phyloP scores from a whole-genome alignment of 1,140 invertebrate species.

The Drosophila pachea region DNA sequence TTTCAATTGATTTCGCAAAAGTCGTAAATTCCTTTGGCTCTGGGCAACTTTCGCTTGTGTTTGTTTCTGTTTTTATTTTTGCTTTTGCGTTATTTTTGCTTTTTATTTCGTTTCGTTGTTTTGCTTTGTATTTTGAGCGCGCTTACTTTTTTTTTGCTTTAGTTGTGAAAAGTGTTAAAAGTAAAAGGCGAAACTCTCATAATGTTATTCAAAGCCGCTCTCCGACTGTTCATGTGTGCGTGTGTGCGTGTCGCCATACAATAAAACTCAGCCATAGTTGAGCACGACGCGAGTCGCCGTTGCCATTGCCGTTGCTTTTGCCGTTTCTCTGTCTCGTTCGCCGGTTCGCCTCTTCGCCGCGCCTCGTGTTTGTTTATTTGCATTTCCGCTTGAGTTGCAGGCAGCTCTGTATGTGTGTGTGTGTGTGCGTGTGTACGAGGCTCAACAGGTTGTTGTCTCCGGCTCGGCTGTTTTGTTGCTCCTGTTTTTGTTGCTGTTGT shows the following conservation, averaged over 20 bases:
- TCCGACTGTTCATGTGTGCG: conserved; percentile 16
- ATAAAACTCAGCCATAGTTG: conserved; percentile 44
- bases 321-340: conserved; percentile 31
- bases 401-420: conserved; percentile 39
- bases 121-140: conserved; percentile 27
- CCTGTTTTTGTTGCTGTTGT: conserved; percentile 20
- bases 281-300: conserved; percentile 53
- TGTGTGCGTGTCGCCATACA: conserved; percentile 39
- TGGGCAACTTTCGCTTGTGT: conserved; percentile 57
- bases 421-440: conserved; percentile 35
- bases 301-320: conserved; percentile 24
- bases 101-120: conserved; percentile 36
- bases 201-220: conserved; percentile 70
- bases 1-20: conserved; percentile 70
- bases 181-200: conserved; percentile 63
- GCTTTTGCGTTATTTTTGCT: conserved; percentile 38
- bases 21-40: conserved; percentile 70
- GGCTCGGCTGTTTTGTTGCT: conserved; percentile 44
- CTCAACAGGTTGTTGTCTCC: conserved; percentile 72
- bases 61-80: conserved; percentile 37
- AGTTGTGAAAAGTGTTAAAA: conserved; percentile 60
- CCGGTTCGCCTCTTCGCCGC: conserved; percentile 24
- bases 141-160: conserved; percentile 17
- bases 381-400: conserved; percentile 75
- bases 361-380: conserved; percentile 76